These are phyloP conservation scores for Schlechtendalia chinensis DNA, from an alignment of 1,140 invertebrate species.

Conservation along the genomic window DNA sequence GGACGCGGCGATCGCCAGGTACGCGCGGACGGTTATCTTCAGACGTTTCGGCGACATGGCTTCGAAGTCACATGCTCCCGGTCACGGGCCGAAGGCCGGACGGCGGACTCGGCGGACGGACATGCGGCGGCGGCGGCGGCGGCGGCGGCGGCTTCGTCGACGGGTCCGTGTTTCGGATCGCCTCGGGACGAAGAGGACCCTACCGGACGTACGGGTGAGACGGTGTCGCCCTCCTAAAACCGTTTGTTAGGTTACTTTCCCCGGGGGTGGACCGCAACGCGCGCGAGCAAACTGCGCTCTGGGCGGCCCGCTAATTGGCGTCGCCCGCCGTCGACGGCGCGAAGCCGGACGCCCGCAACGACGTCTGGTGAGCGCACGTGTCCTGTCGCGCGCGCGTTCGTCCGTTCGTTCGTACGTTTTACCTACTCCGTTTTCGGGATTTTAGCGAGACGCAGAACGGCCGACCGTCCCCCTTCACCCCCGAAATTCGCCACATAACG, in stretches of 20 bases:
- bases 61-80: not conserved
- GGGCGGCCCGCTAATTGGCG: slow-evolving; percentile 46
- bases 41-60: slow-evolving; percentile 2
- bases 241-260: not conserved
- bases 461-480: no score
- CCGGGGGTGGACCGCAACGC: slow-evolving; percentile 5
- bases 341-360: slow-evolving; percentile 30
- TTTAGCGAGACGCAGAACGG: no score
- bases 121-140: not conserved
- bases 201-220: not conserved
- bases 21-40: slow-evolving; percentile 10
- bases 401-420: no score
- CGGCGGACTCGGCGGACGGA: not conserved
- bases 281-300: slow-evolving; percentile 42
- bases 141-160: not conserved
- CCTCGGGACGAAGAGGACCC: no score
- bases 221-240: no score
- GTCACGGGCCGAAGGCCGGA: not conserved
- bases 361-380: slow-evolving; percentile 42
- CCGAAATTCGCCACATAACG: no score
- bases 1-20: not conserved
- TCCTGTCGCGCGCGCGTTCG: not conserved
- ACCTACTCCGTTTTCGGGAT: no score
- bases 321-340: not conserved
- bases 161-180: not conserved